These are phyloP conservation scores for Sceloporus tristichus DNA, from an alignment of 2,113 vertebrate species.

Conservation along the genomic window DNA sequence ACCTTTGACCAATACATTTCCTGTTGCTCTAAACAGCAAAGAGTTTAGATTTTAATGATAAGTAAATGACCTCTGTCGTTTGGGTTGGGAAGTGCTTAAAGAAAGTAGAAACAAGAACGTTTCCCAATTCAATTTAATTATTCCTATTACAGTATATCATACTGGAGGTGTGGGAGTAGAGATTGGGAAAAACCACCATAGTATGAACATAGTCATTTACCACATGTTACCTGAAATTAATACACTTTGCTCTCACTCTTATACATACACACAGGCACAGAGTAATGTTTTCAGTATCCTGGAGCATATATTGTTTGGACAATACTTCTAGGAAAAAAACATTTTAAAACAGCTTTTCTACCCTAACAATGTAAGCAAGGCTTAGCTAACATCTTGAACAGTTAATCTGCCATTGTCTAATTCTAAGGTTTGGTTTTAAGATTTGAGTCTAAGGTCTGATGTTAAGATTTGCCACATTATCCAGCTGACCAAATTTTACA, in stretches of 20 bases:
- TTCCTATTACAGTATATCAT: background rate
- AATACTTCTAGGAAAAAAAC: background rate
- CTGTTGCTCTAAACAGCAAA: background rate
- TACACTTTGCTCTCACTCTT: too few species aligned
- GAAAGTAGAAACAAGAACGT: background rate
- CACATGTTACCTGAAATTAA: background rate
- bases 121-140: background rate
- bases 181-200: background rate
- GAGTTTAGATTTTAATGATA: background rate
- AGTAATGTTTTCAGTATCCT: background rate
- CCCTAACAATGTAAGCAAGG: too few species aligned
- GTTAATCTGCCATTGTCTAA: too few species aligned
- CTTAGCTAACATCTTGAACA: too few species aligned
- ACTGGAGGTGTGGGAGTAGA: background rate
- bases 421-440: too few species aligned
- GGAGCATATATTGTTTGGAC: background rate
- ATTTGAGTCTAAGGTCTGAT: too few species aligned
- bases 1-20: constrained; percentile 2
- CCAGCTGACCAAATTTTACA: too few species aligned
- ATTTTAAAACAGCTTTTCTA: too few species aligned
- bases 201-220: background rate
- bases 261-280: background rate
- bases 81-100: too few species aligned
- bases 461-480: too few species aligned
- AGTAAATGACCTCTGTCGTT: background rate